Evolutionary conservation across 2,888 invertebrate genomes (phyloP).

Genomic region (Chromoteleia sp.): DNA sequence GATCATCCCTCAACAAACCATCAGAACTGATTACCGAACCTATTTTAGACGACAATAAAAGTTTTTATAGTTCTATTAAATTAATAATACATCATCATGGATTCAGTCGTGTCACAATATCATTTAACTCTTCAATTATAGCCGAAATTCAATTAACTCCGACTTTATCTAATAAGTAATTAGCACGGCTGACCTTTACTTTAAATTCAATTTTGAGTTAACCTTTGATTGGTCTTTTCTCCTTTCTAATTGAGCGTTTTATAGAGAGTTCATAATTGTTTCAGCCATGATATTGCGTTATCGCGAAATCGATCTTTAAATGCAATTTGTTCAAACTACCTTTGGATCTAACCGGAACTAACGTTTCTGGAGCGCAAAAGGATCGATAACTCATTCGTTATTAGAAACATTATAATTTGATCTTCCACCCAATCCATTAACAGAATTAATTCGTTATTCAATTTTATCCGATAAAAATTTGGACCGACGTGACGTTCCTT

Average conservation of each 20-base stretch:
- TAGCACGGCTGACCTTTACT: slow-evolving; percentile 35
- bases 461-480: not conserved
- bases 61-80: not conserved
- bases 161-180: slow-evolving; percentile 18
- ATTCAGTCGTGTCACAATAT: slow-evolving; percentile 12
- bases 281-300: slow-evolving; percentile 24
- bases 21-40: too few species aligned
- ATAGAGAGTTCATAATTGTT: slow-evolving; percentile 40
- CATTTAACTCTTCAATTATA: not conserved
- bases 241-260: slow-evolving; percentile 22
- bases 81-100: not conserved
- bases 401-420: not conserved
- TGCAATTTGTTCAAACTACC: slow-evolving; percentile 34
- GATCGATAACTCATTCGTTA: not conserved
- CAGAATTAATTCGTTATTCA: too few species aligned
- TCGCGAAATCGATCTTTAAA: slow-evolving; percentile 29
- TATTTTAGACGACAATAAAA: too few species aligned
- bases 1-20: too few species aligned
- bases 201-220: slow-evolving; percentile 40
- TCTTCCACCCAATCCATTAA: not conserved
- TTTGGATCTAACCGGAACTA: slow-evolving; percentile 12
- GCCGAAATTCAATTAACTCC: slow-evolving; percentile 7
- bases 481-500: not conserved
- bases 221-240: slow-evolving; percentile 27
- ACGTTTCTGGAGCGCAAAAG: not conserved